Evolutionary conservation across 2,888 invertebrate species (phyloP), one percentile per base, ranked within the genome.

Genomic region (Vandiemenella viatica): DNA sequence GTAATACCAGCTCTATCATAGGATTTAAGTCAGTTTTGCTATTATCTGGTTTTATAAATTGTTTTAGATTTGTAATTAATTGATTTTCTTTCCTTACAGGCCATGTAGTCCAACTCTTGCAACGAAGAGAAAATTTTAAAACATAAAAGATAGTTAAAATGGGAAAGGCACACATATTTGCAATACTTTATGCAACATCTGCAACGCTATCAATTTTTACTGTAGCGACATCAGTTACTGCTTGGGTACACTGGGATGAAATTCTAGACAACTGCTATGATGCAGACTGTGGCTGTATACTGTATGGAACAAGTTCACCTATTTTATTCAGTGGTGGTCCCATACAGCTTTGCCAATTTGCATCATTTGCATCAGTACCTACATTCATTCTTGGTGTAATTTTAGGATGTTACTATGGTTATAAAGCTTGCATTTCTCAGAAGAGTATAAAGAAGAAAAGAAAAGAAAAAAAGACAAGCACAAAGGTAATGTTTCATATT

Each of bases 331-430:
- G 32, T 4, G 32, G 32, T 4, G 32, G 32, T 32, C 32, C 32
- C 4, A n/a, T 32, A 3, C 13, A 32, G 32, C n/a, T 65, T 5
- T 69, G 69, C 48, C 61, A 64, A 16, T 68, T 65, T 48, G 47
- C 26, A 16, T 46, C 46, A 19, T 42, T 47, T 37, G 51, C 51
- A 8, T 60, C 4, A 63, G 60, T 50, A 60, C 61, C 2, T 57
- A 63, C 3, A 32, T 61, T 8, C 64, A 13, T 63, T 3, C 26
- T 64, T 6, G 60, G 59, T 3, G 43, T 65, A 1, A 51, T 55
- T 15, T 55, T 66, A 26, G 61, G 59, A 4, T 51, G 57, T 21
- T 67, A 64, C 53, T 68, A 69, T 50, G 65, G 65, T n/a, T 67
- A 66, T 49, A 59, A 67, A 43, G 60, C 59, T 43, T 67, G 61